These are phyloP conservation scores for Leucopternis melanops DNA, from an alignment of 2,113 vertebrate genomes.

Conservation along the genomic window DNA sequence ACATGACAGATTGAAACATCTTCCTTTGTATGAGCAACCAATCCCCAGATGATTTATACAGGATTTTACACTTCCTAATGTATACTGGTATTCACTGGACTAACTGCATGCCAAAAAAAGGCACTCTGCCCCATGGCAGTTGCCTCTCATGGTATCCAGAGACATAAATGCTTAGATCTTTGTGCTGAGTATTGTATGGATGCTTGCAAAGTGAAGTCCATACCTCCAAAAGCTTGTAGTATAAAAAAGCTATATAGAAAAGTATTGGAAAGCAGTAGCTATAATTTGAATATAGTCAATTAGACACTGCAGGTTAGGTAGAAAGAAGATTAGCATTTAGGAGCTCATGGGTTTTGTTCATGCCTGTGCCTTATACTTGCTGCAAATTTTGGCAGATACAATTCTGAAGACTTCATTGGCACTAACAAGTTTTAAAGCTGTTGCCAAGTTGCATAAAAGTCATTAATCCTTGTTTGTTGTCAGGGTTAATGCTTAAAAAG, in stretches of 20 bases:
- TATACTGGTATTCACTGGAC: neutral
- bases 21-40: neutral
- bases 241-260: neutral
- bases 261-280: neutral
- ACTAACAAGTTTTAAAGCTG: neutral
- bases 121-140: neutral
- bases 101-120: neutral
- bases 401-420: neutral
- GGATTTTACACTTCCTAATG: neutral
- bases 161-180: neutral
- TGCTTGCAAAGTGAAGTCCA: neutral
- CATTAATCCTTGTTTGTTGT: conserved; percentile 5
- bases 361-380: neutral
- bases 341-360: neutral
- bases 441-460: neutral
- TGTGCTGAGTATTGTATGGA: neutral
- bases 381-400: neutral
- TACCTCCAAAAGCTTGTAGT: neutral
- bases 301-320: neutral
- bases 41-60: neutral
- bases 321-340: neutral
- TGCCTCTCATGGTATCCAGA: neutral
- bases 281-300: neutral
- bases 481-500: neutral
- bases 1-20: neutral